phyloP scores from a whole-genome alignment of 2,888 invertebrate genomes.

The Acrobasis consociella region DNA sequence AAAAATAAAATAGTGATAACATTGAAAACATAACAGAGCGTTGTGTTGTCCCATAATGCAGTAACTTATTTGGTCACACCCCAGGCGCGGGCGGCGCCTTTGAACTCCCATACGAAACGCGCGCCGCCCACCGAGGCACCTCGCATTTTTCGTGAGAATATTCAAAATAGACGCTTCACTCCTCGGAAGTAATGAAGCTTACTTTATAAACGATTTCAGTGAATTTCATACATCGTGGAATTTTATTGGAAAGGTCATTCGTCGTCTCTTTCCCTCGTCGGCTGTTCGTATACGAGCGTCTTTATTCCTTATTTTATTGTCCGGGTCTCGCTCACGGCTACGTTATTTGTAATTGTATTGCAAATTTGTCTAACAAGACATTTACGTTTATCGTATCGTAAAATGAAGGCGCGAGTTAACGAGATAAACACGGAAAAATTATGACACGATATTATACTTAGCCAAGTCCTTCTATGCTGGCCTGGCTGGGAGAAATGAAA shows the following conservation, averaged over 20 bases:
- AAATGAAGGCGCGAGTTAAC: slow-evolving; percentile 30
- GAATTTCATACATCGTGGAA: slow-evolving; percentile 61
- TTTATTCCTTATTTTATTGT: slow-evolving; percentile 51
- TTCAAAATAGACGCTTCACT: slow-evolving; percentile 57
- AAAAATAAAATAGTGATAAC: background rate
- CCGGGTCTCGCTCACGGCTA: slow-evolving; percentile 40
- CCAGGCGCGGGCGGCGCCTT: slow-evolving; percentile 42
- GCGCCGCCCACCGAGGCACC: slow-evolving; percentile 37
- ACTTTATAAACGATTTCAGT: slow-evolving; percentile 67
- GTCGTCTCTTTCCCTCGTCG: slow-evolving; percentile 31
- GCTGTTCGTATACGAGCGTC: slow-evolving; percentile 35
- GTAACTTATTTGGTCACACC: slow-evolving; percentile 47
- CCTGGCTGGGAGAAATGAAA: no score
- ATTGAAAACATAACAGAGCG: background rate
- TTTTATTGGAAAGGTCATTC: slow-evolving; percentile 65
- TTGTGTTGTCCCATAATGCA: slow-evolving; percentile 25
- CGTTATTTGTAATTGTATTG: slow-evolving; percentile 40
- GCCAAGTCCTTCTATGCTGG: no score
- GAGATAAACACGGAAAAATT: slow-evolving; percentile 26
- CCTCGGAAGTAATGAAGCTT: slow-evolving; percentile 70
- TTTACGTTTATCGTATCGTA: slow-evolving; percentile 34
- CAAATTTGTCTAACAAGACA: slow-evolving; percentile 36
- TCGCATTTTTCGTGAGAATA: slow-evolving; percentile 57
- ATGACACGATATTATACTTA: background rate
- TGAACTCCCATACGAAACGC: slow-evolving; percentile 48